Evolutionary conservation across 2,888 invertebrate genomes (phyloP).

Genomic region (Thymelicus acteon): DNA sequence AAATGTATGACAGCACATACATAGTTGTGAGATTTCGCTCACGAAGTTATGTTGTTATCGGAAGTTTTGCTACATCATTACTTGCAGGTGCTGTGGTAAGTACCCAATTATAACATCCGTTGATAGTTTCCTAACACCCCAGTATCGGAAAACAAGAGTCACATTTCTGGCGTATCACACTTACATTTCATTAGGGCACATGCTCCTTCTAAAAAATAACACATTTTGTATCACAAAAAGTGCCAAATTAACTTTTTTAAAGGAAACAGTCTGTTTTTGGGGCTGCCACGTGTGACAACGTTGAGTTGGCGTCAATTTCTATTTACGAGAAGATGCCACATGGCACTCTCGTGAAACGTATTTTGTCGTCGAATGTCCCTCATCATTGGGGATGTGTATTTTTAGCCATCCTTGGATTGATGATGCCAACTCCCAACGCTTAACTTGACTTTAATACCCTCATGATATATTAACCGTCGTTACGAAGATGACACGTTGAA

Average conservation of each 20-base stretch:
- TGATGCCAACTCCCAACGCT: conserved; percentile 66
- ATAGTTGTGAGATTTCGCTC: background rate
- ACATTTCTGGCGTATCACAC: conserved; percentile 71
- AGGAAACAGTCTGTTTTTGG: conserved; percentile 83
- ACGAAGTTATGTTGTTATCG: background rate
- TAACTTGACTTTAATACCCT: conserved; percentile 74
- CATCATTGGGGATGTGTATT: conserved; percentile 75
- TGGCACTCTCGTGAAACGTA: conserved; percentile 74
- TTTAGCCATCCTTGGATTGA: conserved; percentile 69
- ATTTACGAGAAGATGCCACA: conserved; percentile 72
- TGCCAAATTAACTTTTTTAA: conserved; percentile 82
- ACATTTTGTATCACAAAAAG: conserved; percentile 79
- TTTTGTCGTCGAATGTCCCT: conserved; percentile 79
- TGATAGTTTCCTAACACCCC: conserved; percentile 48
- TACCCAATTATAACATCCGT: conserved; percentile 31
- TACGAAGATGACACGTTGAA: conserved; percentile 60
- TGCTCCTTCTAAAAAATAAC: conserved; percentile 74
- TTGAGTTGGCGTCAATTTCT: conserved; percentile 66
- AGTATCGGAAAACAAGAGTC: conserved; percentile 72
- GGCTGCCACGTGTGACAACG: conserved; percentile 77
- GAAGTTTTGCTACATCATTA: conserved; percentile 4
- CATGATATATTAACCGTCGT: conserved; percentile 68
- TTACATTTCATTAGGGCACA: conserved; percentile 75
- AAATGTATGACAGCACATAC: too few species aligned
- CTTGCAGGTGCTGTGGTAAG: conserved; percentile 17